These are phyloP conservation scores for Trachymyrmex cornetzi DNA, from an alignment of 1,140 invertebrate species.

Conservation along the genomic window DNA sequence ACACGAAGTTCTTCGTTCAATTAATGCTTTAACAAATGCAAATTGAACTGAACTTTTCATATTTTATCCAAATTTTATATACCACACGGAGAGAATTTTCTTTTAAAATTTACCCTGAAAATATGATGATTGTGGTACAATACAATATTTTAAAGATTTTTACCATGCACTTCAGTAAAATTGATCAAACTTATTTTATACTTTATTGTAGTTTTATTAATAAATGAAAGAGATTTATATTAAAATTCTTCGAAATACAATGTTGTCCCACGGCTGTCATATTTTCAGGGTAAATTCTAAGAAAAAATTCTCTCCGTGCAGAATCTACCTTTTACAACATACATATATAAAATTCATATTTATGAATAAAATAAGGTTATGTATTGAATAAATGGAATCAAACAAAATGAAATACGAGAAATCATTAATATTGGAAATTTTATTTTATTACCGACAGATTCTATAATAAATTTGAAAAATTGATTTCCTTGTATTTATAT, in stretches of 20 bases:
- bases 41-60: slow-evolving; percentile 21
- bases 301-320: no score
- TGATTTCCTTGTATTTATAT: neutral
- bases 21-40: slow-evolving; percentile 36
- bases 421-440: neutral
- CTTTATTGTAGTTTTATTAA: no score
- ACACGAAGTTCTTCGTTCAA: neutral
- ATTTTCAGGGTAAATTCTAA: no score
- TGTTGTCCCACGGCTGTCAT: no score
- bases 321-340: neutral
- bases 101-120: no score
- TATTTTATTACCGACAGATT: neutral
- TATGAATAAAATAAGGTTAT: neutral
- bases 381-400: slow-evolving; percentile 13
- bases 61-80: neutral
- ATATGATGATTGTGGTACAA: no score
- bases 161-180: no score
- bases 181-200: no score
- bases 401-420: neutral
- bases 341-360: neutral
- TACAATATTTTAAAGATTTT: no score
- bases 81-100: no score
- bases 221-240: no score
- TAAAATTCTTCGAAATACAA: no score
- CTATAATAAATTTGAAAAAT: slow-evolving; percentile 14